Percentiles rank a stretch among this genome's conserved stretches.
Evolutionary conservation across 2,113 vertebrate species (phyloP).

Genomic region (Myiagra hebetior): DNA sequence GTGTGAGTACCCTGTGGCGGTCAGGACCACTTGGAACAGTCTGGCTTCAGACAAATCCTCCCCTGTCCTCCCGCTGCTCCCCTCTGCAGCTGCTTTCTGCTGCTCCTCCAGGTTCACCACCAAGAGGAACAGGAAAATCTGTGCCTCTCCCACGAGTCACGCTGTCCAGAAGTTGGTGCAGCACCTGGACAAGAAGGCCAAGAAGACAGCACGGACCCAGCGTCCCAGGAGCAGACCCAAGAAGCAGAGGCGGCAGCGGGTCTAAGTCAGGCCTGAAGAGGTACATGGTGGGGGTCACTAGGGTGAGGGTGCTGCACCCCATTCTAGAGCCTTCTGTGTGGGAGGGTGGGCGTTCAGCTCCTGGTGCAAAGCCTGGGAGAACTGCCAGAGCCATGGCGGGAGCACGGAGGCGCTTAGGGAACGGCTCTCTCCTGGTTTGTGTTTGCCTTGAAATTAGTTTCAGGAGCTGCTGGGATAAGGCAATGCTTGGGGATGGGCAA

Average conservation of each 20-base stretch:
- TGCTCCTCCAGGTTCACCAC: neutral
- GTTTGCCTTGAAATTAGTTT: neutral
- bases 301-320: neutral
- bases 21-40: rapidly evolving
- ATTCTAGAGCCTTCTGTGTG: neutral
- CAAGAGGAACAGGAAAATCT: neutral
- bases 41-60: neutral
- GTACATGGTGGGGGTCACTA: neutral
- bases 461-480: neutral
- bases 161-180: neutral
- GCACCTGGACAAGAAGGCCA: neutral
- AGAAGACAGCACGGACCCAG: rapidly evolving
- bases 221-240: neutral
- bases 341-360: rapidly evolving
- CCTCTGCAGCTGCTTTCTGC: neutral
- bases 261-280: neutral
- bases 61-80: rapidly evolving
- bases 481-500: neutral
- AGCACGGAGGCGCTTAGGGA: rapidly evolving
- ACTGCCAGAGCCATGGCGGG: neutral
- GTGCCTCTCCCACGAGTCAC: neutral
- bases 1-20: slow-evolving; percentile 28
- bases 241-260: neutral
- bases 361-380: neutral
- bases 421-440: neutral